These are phyloP conservation scores for Adelphocoris suturalis DNA, from an alignment of 2,888 invertebrate genomes.

Conservation along the genomic window DNA sequence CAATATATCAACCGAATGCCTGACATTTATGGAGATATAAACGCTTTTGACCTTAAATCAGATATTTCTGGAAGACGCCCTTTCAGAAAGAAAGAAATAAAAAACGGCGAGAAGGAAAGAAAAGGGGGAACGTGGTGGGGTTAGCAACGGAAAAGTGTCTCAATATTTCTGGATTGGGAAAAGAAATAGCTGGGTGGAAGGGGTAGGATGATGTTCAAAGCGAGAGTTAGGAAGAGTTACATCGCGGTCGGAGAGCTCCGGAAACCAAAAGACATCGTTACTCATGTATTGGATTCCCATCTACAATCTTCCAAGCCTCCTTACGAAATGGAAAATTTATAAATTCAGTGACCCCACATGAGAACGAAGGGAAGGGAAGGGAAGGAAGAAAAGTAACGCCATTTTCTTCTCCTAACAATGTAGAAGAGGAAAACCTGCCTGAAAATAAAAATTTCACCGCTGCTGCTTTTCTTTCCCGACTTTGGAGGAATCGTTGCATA, in stretches of 20 bases:
- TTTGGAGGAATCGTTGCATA: background rate
- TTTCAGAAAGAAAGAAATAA: conserved; percentile 3
- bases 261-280: conserved; percentile 29
- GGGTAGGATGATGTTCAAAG: conserved; percentile 39
- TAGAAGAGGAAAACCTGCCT: background rate
- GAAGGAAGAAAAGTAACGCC: background rate
- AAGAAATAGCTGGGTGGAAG: conserved; percentile 9
- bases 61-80: conserved; percentile 16
- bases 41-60: conserved; percentile 27
- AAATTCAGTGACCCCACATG: conserved; percentile 49
- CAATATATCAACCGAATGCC: conserved; percentile 7
- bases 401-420: background rate
- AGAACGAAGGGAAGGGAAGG: background rate
- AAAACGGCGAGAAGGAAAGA: background rate
- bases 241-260: conserved; percentile 1
- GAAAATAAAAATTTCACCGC: background rate
- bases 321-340: conserved; percentile 51
- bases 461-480: background rate
- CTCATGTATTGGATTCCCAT: conserved; percentile 62
- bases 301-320: conserved; percentile 41
- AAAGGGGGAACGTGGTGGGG: conserved; percentile 17
- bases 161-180: conserved; percentile 47
- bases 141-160: conserved; percentile 36
- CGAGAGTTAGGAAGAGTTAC: conserved; percentile 32
- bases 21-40: conserved; percentile 36